Evolutionary conservation across 2,113 vertebrate species (phyloP).

Genomic region (Equus przewalskii): DNA sequence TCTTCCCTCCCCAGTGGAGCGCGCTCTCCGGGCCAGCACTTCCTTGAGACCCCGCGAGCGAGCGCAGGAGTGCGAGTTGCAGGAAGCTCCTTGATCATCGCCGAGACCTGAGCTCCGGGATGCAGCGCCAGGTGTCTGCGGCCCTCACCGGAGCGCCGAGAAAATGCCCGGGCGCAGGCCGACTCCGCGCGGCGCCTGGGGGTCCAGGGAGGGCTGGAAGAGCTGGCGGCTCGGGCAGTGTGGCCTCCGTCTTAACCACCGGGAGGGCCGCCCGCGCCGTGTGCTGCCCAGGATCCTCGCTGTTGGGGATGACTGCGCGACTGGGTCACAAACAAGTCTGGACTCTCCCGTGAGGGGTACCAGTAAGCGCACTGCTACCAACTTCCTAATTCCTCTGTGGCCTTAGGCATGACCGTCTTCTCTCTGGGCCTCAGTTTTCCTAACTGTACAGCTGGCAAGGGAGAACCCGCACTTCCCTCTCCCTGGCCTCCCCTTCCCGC

Average conservation of each 20-base stretch:
- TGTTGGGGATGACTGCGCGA: neutral
- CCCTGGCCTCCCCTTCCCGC: neutral
- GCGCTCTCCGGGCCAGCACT: neutral
- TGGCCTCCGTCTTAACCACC: neutral
- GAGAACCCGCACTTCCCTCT: neutral
- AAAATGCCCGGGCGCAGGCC: neutral
- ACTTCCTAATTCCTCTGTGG: neutral
- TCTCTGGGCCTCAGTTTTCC: neutral
- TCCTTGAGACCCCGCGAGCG: neutral
- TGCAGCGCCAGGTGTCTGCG: neutral
- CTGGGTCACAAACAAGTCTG: neutral
- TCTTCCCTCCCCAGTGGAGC: accelerated
- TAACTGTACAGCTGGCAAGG: neutral
- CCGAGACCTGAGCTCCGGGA: neutral
- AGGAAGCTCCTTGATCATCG: neutral
- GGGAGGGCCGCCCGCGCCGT: neutral
- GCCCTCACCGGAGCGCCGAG: neutral
- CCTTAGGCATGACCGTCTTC: neutral
- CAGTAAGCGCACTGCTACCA: accelerated
- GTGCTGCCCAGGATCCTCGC: neutral
- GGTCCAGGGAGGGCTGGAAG: neutral
- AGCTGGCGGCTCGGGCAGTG: neutral
- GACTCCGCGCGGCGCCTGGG: accelerated
- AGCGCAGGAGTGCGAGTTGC: neutral
- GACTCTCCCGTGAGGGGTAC: neutral